phyloP scores from a whole-genome alignment of 2,797 vertebrate species.

The Crax fasciolata region DNA sequence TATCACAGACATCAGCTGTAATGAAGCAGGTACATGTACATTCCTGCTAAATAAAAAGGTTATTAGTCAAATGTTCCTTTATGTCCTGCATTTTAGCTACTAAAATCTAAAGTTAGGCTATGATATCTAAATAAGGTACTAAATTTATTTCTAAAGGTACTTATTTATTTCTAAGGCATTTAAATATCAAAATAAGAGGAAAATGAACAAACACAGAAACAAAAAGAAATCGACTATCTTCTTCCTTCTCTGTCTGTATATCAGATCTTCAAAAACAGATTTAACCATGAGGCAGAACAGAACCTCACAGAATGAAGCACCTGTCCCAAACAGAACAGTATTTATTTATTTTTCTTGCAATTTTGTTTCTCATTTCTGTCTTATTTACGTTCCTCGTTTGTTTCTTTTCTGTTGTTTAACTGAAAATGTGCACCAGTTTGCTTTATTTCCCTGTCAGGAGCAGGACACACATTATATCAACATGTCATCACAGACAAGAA shows the following conservation, averaged over 20 bases:
- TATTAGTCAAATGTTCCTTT: not conserved
- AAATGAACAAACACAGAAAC: not conserved
- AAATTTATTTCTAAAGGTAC: slow-evolving; percentile 12
- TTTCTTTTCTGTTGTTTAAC: not conserved
- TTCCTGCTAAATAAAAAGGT: not conserved
- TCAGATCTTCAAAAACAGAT: slow-evolving; percentile 9
- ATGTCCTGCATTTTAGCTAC: not conserved
- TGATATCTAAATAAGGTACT: not conserved
- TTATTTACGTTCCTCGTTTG: slow-evolving; percentile 7
- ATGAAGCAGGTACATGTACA: not conserved
- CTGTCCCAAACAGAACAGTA: not conserved
- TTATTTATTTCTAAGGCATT: slow-evolving; percentile 17
- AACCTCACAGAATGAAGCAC: not conserved
- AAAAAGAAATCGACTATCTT: not conserved
- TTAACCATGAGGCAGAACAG: not conserved
- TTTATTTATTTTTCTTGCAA: not conserved
- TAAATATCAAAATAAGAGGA: not conserved
- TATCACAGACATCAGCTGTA: not conserved
- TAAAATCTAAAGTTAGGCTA: not conserved
- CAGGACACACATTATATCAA: not conserved
- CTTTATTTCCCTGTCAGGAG: not conserved
- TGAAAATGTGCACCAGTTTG: not conserved
- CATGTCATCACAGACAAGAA: not conserved
- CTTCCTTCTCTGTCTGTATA: not conserved
- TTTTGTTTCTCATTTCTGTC: not conserved